Evolutionary conservation across 2,113 vertebrate genomes (phyloP).

Genomic region (Phalacrocorax brasilianus): DNA sequence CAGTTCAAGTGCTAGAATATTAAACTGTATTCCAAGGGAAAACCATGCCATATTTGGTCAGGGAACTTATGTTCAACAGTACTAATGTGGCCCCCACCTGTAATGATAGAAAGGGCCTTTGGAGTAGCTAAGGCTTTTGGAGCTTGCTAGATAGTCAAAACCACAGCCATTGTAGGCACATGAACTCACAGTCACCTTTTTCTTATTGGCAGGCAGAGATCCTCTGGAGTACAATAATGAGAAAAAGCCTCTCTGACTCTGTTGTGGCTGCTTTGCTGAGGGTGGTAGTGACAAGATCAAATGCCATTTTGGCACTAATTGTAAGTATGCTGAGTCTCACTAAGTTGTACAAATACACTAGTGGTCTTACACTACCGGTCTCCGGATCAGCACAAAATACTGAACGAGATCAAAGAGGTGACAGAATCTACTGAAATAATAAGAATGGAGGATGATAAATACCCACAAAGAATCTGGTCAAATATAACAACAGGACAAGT

Average conservation of each 20-base stretch:
- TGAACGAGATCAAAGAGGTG: conserved; percentile 32
- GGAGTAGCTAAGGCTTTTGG: conserved; percentile 6
- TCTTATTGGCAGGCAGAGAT: conserved; percentile 35
- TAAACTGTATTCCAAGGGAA: background rate
- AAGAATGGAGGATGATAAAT: conserved; percentile 28
- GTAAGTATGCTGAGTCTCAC: conserved; percentile 29
- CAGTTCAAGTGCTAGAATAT: background rate
- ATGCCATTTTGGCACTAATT: conserved; percentile 53
- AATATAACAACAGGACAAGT: background rate
- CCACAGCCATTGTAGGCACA: background rate
- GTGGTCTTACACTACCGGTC: background rate
- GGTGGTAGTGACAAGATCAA: conserved; percentile 61
- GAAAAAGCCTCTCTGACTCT: conserved; percentile 36
- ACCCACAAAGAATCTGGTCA: background rate
- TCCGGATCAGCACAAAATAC: conserved; percentile 32
- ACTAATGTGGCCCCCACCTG: background rate
- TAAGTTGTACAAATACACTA: conserved; percentile 59
- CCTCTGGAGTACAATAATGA: conserved; percentile 35
- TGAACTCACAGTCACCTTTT: conserved; percentile 58
- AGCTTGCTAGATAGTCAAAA: conserved; percentile 39
- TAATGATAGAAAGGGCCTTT: background rate
- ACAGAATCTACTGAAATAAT: conserved; percentile 46
- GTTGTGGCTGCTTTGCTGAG: conserved; percentile 50
- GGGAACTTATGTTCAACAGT: conserved; percentile 6
- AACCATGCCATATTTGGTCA: background rate